Base-by-base conservation (phyloP, 2,888 invertebrate genomes). In the Tubulanus polymorphus region DNA sequence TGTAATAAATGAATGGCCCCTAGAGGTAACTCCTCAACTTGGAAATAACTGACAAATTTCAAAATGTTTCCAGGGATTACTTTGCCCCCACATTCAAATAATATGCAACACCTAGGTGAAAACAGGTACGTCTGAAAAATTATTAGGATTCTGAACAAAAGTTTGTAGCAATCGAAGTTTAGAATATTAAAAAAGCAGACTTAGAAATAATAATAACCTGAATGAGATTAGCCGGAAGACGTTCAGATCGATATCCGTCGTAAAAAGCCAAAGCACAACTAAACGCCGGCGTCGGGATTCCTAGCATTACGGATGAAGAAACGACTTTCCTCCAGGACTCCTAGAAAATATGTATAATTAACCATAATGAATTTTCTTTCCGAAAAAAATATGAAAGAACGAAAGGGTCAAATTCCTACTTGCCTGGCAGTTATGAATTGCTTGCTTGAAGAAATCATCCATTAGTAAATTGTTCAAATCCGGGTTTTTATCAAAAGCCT, bases 211-310 rank as follows among this genome's bases (percentile, higher is more conserved):
- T 29, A 20, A 49, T 60, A 76, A 87, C 89, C 84, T 97, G 97
- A 56, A 97, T 83, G 56, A 99, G 83, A 80, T 99, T 99, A 5
- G 99, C 97, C 0, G 99, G 97, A 49, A 97, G 82, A 52, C 86
- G 83, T 37, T 84, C 87, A 1, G 89, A 85, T 54, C 96, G 85
- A 79, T 93, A 97, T 1, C 97, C 97, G 80, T 99, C 99, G 78
- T 92, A 99, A 83, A 99, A 99, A 18, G 95, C 90, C 30, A 99
- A 83, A 0, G 97, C 99, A 0, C 96, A 88, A 53, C 90, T 88
- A 72, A 97, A 85, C 0, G 93, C 91, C 0, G 99, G 97, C 15
- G 90, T 89, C 0, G 99, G 95, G 52, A 96, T 88, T n/a, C 96
- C 97, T 18, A 87, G 80, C 35, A 77, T 78, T 2, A 81, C 86